Base-by-base conservation (phyloP, 2,113 vertebrate species). In the Calonectris borealis region DNA sequence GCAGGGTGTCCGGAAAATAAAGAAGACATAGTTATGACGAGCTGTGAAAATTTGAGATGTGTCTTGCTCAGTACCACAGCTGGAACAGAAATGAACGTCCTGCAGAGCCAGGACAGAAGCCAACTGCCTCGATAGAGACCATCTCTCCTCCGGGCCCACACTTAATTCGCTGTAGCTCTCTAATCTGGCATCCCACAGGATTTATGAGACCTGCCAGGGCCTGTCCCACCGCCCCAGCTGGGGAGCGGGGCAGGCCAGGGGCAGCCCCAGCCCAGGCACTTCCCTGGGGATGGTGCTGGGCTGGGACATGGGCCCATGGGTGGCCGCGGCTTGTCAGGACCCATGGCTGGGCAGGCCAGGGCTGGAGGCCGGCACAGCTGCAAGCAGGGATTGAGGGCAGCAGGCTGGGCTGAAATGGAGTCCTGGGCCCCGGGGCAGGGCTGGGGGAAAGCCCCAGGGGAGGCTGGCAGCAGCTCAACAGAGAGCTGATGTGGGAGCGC, bases 261-360 rank as follows among this genome's bases (percentile, higher is more conserved):
- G 16, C 48, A 44, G 36, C 22, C 22, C 13, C 51, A 34, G 51
- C 17, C 24, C 31, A 14, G 54, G 14, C 17, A 6, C 18, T 38
- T 58, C 49, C 36, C 24, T 51, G 49, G 24, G 31, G 40, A 4
- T 13, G 27, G 32, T 13, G 48, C 19, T 21, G 24, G 19, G n/a
- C 31, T 16, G 19, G 27, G 52, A 40, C 20, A 51, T 1, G 9
- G 42, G 6, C 13, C 52, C 1, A 3, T 1, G 2, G 54, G 40
- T 17, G 31, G 52, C 7, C 19, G 7, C 0, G 1, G 6, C 31
- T 8, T 7, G 14, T 29, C 21, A 49, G 34, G 17, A 20, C 25
- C 34, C 29, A 5, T 44, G 51, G 19, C 29, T 6, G 32, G 21
- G 46, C 52, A 44, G 32, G 36, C 26, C 58, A 18, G 60, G 10